phyloP scores from a whole-genome alignment of 1,140 invertebrate genomes.

The Ditylenchus dipsaci region DNA sequence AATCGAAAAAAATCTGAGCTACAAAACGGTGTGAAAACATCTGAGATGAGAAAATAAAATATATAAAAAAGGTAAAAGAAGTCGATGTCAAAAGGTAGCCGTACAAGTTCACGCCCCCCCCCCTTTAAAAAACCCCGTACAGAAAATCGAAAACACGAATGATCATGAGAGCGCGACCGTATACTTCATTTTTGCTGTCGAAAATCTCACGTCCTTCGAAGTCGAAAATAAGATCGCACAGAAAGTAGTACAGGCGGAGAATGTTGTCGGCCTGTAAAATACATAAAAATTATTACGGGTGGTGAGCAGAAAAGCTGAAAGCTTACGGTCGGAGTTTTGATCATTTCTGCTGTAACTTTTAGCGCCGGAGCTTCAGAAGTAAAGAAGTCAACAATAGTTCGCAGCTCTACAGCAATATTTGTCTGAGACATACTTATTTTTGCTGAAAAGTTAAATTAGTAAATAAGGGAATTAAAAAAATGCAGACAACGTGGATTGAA shows the following conservation, averaged over 20 bases:
- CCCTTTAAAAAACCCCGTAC: slow-evolving; percentile 5
- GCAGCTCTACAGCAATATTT: neutral
- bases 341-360: slow-evolving; percentile 3
- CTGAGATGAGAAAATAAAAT: no score
- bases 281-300: neutral
- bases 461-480: no score
- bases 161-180: slow-evolving; percentile 13
- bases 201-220: neutral
- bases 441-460: no score
- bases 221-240: slow-evolving; percentile 23
- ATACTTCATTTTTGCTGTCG: slow-evolving; percentile 7
- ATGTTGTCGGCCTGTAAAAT: slow-evolving; percentile 18
- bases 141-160: slow-evolving; percentile 9
- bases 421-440: no score
- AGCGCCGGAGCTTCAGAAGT: slow-evolving; percentile 10
- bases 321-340: slow-evolving; percentile 13
- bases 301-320: neutral
- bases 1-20: no score
- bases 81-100: no score
- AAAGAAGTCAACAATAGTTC: slow-evolving; percentile 23
- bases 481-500: no score
- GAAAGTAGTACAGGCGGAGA: slow-evolving; percentile 15
- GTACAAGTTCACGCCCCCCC: neutral
- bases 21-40: no score
- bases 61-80: no score